Base-by-base conservation (phyloP, 2,797 vertebrate genomes). In the Enteromius argenteus region DNA sequence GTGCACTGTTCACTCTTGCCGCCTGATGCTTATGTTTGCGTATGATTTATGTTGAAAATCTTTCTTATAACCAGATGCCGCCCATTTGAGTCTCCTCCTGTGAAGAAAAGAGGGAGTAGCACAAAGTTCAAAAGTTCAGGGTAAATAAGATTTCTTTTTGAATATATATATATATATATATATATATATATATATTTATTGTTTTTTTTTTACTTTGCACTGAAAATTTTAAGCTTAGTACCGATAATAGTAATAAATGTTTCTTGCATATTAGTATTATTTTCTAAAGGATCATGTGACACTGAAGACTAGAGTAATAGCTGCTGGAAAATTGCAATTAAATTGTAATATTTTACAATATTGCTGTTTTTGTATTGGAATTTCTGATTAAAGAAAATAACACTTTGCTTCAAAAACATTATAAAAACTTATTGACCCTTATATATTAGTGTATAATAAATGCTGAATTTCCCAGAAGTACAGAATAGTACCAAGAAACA, bases 31-130 rank as follows among this genome's bases (percentile, higher is more conserved):
- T 88, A 67, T 88, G 81, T 83, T 91, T 89, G 90, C 91, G 78
- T 91, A 87, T 91, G 88, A 92, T 92, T 93, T 89, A 93, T 92
- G 79, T 74, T n/a, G 39, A 84, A 53, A 86, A 86, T 88, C 84
- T 87, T 90, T 89, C 87, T 88, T 89, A 84, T 90, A 84, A 84
- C 75, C 79, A 71, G 60, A 72, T 58, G 80, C 80, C 35, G 71
- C 87, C 86, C 85, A 66, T 90, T 89, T 84, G 72, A 81, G 79
- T 87, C 83, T 62, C 79, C 86, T 84, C 84, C 82, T 72, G 42
- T 81, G 56, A 79, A 75, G 67, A 85, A 82, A 76, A 17, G 74
- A 39, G 35, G 51, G 21, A 58, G 32, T 58, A 76, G 11, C 6
- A 64, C 15, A 30, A 64, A 64, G 62, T 56, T n/a, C 35, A 76